Evolutionary conservation across 2,797 vertebrate species (phyloP), one percentile per base, ranked within the genome.

Genomic region (Paratrypauchen microcephalus): DNA sequence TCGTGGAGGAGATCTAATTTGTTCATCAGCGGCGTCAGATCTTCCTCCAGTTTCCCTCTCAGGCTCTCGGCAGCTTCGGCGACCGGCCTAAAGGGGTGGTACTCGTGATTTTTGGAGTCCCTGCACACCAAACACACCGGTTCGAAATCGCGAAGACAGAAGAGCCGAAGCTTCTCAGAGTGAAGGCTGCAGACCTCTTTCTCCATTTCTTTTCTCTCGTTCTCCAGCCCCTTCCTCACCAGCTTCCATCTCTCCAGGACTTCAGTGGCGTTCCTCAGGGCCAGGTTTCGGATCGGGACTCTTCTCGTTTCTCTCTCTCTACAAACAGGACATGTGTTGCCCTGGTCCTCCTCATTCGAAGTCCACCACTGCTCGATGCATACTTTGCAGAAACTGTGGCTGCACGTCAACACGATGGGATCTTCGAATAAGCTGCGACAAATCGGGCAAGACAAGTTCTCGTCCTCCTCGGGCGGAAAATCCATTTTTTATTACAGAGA

Each of bases 101-200:
- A 0, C 1, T 6, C 5, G 48, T 74, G 76, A 21, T 23, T 5
- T 21, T 65, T 65, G 58, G 72, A 75, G 4, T 75, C 57, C n/a
- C 21, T 23, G 21, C 74, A 72, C 47, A 72, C 50, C 5, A 65
- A 5, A 23, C 74, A 72, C 2, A 58, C 61, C 1, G 74, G 66
- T 61, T 65, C 19, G 30, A 36, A 47, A n/a, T 73, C 50, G 5
- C 58, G 59, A 24, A 69, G n/a, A 5, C 77, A 79, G 65, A 75
- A 76, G 30, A 79, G 73, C 54, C 5, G 23, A 12, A 24, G 4
- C 8, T 56, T 56, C 23, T 23, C 39, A 56, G 64, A 47, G 47
- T 78, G 69, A 16, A 63, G 7, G 16, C 21, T 47, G 58, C 72
- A 75, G 16, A 65, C 4, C 13, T 28, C 66, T 4, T 5, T 15